Evolutionary conservation across 1,140 invertebrate species (phyloP).

Genomic region (Doryteuthis pealeii): DNA sequence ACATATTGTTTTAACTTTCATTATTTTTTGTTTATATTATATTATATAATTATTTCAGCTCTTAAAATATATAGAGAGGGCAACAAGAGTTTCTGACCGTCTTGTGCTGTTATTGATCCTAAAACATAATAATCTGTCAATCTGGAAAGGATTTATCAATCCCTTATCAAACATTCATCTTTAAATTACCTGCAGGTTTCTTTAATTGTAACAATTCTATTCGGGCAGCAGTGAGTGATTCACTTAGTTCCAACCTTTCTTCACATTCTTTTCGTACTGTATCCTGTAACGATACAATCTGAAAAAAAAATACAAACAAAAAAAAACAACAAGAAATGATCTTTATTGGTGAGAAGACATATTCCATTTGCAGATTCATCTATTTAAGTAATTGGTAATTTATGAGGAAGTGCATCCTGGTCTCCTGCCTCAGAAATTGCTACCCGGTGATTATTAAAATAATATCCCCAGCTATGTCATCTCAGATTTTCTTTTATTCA

Average conservation of each 20-base stretch:
- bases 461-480: too few relatives aligned
- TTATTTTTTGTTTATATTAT: too few relatives aligned
- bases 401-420: too few relatives aligned
- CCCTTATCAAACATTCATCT: not conserved
- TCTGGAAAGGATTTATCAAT: not conserved
- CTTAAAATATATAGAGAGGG: not conserved
- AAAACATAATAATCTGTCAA: not conserved
- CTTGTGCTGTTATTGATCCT: not conserved
- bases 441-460: too few relatives aligned
- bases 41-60: not conserved
- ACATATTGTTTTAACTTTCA: too few relatives aligned
- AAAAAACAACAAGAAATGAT: constrained; percentile 8
- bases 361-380: not conserved
- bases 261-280: constrained; percentile 57
- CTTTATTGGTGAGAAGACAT: not conserved
- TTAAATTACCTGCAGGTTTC: constrained; percentile 44
- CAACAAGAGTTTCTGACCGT: not conserved
- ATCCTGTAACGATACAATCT: constrained; percentile 51
- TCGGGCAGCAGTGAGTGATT: constrained; percentile 50
- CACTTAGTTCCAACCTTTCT: constrained; percentile 56
- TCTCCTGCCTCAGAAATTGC: too few relatives aligned
- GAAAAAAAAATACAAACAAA: constrained; percentile 5
- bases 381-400: too few relatives aligned
- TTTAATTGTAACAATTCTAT: constrained; percentile 50
- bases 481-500: too few relatives aligned